phyloP scores from a whole-genome alignment of 2,113 vertebrate species.

The Lipotes vexillifer region DNA sequence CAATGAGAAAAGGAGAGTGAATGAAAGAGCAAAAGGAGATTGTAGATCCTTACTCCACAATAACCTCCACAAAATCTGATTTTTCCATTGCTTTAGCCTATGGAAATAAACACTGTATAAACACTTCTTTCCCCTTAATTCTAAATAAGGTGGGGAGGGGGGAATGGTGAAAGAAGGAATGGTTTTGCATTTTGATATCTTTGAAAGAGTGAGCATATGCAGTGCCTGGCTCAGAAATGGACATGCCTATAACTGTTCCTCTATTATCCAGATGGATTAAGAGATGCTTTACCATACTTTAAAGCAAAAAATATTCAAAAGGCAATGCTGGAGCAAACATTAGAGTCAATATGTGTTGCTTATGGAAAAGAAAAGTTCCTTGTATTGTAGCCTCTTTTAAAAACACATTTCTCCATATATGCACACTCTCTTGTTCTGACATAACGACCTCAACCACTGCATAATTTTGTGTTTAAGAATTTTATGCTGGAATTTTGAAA shows the following conservation, averaged over 20 bases:
- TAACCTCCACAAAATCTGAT: not conserved
- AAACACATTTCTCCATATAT: not conserved
- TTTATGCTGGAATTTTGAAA: not conserved
- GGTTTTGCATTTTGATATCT: not conserved
- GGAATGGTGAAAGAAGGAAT: not conserved
- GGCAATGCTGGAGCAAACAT: not conserved
- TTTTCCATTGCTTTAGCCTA: not conserved
- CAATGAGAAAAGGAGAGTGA: not conserved
- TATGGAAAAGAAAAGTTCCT: slow-evolving; percentile 2
- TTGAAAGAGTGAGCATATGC: not conserved
- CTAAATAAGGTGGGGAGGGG: not conserved
- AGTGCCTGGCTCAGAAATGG: not conserved
- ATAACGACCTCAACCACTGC: not conserved
- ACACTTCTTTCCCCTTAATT: not conserved
- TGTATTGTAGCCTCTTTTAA: not conserved
- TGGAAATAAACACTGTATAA: not conserved
- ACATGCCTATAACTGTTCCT: not conserved
- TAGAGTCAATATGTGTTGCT: not conserved
- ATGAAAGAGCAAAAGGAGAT: not conserved
- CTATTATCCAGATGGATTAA: not conserved
- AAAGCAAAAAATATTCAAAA: not conserved
- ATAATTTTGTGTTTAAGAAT: not conserved
- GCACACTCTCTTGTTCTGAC: not conserved
- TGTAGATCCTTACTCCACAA: not conserved
- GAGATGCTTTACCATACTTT: not conserved